phyloP scores from a whole-genome alignment of 2,113 vertebrate genomes.

The Corvus moneduloides region DNA sequence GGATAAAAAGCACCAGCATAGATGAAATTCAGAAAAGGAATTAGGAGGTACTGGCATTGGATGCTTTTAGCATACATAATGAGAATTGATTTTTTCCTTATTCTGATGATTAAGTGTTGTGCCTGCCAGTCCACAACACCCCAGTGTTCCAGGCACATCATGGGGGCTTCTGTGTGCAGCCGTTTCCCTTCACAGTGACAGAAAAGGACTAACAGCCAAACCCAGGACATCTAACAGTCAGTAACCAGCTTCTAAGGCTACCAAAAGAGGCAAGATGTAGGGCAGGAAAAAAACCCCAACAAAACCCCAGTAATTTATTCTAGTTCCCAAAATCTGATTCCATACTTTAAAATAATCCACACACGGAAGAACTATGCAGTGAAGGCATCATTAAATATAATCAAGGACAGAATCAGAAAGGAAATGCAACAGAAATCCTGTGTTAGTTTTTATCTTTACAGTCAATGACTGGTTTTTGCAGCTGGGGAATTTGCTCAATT shows the following conservation, averaged over 20 bases:
- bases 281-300: neutral
- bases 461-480: neutral
- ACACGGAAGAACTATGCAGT: neutral
- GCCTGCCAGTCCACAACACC: neutral
- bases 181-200: neutral
- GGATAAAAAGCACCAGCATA: neutral
- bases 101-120: neutral
- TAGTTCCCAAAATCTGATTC: neutral
- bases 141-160: neutral
- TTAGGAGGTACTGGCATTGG: neutral
- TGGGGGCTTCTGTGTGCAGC: neutral
- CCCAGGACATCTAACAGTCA: neutral
- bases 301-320: neutral
- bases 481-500: neutral
- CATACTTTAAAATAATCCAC: neutral
- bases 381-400: neutral
- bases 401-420: neutral
- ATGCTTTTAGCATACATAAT: neutral
- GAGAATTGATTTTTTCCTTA: neutral
- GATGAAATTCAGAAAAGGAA: neutral
- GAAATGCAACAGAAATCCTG: neutral
- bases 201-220: neutral
- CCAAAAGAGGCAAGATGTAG: neutral
- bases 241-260: neutral
- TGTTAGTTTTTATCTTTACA: neutral